Evolutionary conservation across 2,797 vertebrate genomes (phyloP).

Genomic region (Amazona finschi): DNA sequence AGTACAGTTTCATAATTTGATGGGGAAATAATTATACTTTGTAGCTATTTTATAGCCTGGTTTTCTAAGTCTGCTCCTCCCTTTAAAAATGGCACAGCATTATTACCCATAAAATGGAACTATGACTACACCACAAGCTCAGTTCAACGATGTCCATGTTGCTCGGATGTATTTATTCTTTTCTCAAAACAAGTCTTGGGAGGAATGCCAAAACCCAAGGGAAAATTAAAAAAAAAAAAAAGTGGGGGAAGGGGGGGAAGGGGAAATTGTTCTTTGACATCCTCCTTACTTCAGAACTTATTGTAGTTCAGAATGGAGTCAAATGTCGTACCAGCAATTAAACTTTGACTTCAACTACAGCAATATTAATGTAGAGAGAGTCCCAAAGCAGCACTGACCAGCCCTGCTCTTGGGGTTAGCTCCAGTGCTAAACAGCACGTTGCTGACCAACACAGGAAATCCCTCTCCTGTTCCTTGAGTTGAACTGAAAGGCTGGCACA

Average conservation of each 20-base stretch:
- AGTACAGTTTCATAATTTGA: conserved; percentile 35
- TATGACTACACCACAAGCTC: neutral
- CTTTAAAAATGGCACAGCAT: neutral
- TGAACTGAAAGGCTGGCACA: conserved; percentile 35
- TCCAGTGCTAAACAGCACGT: conserved; percentile 57
- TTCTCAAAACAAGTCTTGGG: neutral
- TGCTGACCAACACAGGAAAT: conserved; percentile 60
- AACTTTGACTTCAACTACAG: conserved; percentile 44
- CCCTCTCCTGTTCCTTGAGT: conserved; percentile 50
- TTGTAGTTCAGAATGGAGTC: conserved; percentile 17
- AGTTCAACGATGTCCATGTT: neutral
- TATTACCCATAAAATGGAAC: neutral
- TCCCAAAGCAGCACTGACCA: neutral
- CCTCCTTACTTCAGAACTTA: conserved; percentile 7
- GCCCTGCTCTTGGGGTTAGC: neutral
- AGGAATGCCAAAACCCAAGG: neutral
- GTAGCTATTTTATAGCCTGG: conserved; percentile 6
- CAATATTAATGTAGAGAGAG: neutral
- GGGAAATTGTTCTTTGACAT: conserved; percentile 17
- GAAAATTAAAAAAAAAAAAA: neutral
- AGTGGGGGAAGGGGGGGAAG: neutral
- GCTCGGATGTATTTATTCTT: neutral
- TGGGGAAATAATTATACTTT: neutral
- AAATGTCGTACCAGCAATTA: conserved; percentile 25
- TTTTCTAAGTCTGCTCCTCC: neutral